Evolutionary conservation across 2,797 vertebrate genomes (phyloP), one percentile per base, ranked within the genome.

Genomic region (Muscicapa comitata): DNA sequence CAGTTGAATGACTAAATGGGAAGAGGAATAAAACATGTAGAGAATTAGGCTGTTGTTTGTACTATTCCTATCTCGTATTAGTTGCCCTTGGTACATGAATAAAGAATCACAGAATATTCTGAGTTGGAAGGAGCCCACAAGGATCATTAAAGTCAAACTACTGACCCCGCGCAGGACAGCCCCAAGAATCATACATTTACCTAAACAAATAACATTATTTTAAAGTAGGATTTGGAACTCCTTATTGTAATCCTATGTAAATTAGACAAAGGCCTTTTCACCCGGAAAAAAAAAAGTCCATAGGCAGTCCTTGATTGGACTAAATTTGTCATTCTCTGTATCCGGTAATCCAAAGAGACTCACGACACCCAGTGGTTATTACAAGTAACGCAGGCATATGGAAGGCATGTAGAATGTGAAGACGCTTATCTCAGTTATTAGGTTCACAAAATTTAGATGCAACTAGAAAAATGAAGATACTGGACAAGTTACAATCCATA

Each of bases 311-410:
- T 84, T 59, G 33, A 43, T 1, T 26, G 55, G 57, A 86, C 9
- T 15, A 33, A 47, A 35, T 70, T 59, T 70, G 85, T 75, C 58
- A 40, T 51, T 48, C 47, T 37, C 29, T 25, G 5, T 3, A 28
- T 8, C 16, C 40, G 8, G 61, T 51, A 91, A 86, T 68, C 33
- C 86, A 88, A 59, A 90, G 93, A 84, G 83, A 84, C 59, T 92
- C 38, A 73, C 58, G 96, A 96, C 97, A 96, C 94, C 96, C 84
- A 83, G 95, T 73, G 97, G 96, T 59, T 87, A 50, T 47, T 33
- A 80, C 53, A 75, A 91, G 90, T 25, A 94, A 88, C 4, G 33
- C 88, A 84, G 42, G 54, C 47, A 63, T 16, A n/a, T 65, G 57
- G 37, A 66, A 55, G 20, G 43, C 55, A 15, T 0, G 24, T 1